Evolutionary conservation across 2,888 invertebrate genomes (phyloP).

Genomic region (Phania funesta): DNA sequence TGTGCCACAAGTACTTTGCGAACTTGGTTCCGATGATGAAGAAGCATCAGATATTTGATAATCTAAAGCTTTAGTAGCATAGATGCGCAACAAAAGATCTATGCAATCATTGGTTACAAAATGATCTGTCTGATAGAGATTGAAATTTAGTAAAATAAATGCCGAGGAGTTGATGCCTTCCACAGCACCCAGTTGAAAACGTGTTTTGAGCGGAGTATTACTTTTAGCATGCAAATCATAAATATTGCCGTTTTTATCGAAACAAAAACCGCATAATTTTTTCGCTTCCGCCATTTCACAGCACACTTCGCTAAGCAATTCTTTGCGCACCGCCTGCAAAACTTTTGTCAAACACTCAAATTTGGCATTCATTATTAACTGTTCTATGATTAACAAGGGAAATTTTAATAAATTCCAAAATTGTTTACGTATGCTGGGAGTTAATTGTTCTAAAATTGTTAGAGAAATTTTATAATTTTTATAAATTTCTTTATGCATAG

Average conservation of each 20-base stretch:
- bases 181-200: slow-evolving; percentile 72
- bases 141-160: slow-evolving; percentile 83
- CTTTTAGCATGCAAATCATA: slow-evolving; percentile 73
- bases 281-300: slow-evolving; percentile 18
- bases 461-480: slow-evolving; percentile 85
- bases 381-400: slow-evolving; percentile 90
- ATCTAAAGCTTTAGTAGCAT: slow-evolving; percentile 90
- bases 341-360: slow-evolving; percentile 85
- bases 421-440: slow-evolving; percentile 82
- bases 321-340: slow-evolving; percentile 82
- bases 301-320: slow-evolving; percentile 67
- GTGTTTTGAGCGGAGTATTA: slow-evolving; percentile 68
- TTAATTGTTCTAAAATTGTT: slow-evolving; percentile 85
- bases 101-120: slow-evolving; percentile 84
- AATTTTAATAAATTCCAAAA: slow-evolving; percentile 85
- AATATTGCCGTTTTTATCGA: slow-evolving; percentile 76
- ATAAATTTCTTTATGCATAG: slow-evolving; percentile 77
- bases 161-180: slow-evolving; percentile 70
- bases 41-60: slow-evolving; percentile 81
- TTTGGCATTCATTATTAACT: slow-evolving; percentile 92
- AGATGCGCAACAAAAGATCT: slow-evolving; percentile 86
- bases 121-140: slow-evolving; percentile 83
- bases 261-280: slow-evolving; percentile 76
- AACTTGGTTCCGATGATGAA: slow-evolving; percentile 71
- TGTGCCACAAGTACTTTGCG: slow-evolving; percentile 84